A percentile compares a stretch with the other conserved stretches of the same genome.
These are phyloP conservation scores for Parazoanthus atlanticus DNA, from an alignment of 92 coral and sea anemone genomes.

Conservation along the genomic window DNA sequence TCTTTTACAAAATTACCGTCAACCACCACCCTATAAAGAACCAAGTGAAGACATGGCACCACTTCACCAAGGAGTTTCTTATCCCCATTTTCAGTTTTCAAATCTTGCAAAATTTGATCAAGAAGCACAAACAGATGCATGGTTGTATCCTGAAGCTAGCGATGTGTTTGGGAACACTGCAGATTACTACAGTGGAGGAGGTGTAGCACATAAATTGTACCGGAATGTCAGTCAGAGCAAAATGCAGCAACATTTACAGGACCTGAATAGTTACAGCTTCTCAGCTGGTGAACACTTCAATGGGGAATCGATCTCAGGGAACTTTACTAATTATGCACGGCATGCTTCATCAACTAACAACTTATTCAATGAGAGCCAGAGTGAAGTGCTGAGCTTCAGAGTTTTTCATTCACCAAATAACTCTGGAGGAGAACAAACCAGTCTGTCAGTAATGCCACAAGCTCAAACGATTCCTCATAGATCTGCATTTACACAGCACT, in stretches of 20 bases:
- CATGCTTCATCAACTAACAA: constrained; percentile 61
- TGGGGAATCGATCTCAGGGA: constrained; percentile 49
- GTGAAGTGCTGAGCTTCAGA: constrained; percentile 53
- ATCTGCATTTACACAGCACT: constrained; percentile 42
- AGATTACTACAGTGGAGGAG: constrained; percentile 32
- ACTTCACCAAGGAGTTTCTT: neutral
- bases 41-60: constrained; percentile 5
- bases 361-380: constrained; percentile 51
- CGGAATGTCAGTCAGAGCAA: constrained; percentile 44
- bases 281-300: constrained; percentile 53
- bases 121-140: constrained; percentile 59
- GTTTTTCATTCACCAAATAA: constrained; percentile 28
- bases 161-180: constrained; percentile 26
- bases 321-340: constrained; percentile 43
- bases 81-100: constrained; percentile 20
- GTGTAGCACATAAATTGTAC: constrained; percentile 43
- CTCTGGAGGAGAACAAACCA: constrained; percentile 48
- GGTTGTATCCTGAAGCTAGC: constrained; percentile 50
- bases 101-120: constrained; percentile 43
- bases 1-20: constrained; percentile 62
- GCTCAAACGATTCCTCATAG: constrained; percentile 15
- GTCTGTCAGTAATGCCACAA: constrained; percentile 15
- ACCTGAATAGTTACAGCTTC: constrained; percentile 51
- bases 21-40: constrained; percentile 71
- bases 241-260: constrained; percentile 41